Evolutionary conservation across 1,140 invertebrate genomes (phyloP), one percentile per base, ranked within the genome.

Genomic region (Caligus rogercresseyi): DNA sequence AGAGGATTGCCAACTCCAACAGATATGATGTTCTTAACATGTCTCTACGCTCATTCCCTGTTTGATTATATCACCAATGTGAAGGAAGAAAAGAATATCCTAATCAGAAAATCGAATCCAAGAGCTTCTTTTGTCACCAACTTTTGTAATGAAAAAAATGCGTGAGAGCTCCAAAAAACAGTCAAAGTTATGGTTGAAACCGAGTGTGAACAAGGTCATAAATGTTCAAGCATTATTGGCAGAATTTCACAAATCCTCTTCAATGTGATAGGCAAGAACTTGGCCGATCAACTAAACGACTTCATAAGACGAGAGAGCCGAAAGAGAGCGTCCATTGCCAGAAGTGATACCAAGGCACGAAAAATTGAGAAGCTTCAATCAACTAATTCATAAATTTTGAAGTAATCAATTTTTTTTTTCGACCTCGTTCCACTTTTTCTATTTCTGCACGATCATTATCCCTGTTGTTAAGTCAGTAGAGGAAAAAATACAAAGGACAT

Each of bases 341-440:
- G 20, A 1, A 20, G 19, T 16, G 54, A 2, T 1, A 4, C 52
- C 24, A 3, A n/a, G 18, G 16, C n/a, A 3, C 1, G 54, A 56
- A 56, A 56, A 25, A 56, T 21, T 20, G 24, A n/a, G 14, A 56
- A 56, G 24, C 54, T 56, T 20, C 54, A 56, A 21, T 56, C 54
- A 15, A 14, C 11, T 56, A 19, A 53, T n/a, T n/a, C n/a, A n/a
- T n/a, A n/a, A n/a, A n/a, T n/a, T n/a, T n/a, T n/a, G n/a, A n/a
- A n/a, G n/a, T n/a, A n/a, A n/a, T n/a, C n/a, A n/a, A n/a, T n/a
- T n/a, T n/a, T n/a, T n/a, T n/a, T n/a, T n/a, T n/a, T n/a, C n/a
- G n/a, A n/a, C n/a, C n/a, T n/a, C n/a, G n/a, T n/a, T n/a, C n/a
- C n/a, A n/a, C n/a, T n/a, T n/a, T n/a, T n/a, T n/a, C n/a, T n/a